These are phyloP conservation scores for Gymnoscopelus microlampas DNA, from an alignment of 2,797 vertebrate genomes.

Conservation along the genomic window DNA sequence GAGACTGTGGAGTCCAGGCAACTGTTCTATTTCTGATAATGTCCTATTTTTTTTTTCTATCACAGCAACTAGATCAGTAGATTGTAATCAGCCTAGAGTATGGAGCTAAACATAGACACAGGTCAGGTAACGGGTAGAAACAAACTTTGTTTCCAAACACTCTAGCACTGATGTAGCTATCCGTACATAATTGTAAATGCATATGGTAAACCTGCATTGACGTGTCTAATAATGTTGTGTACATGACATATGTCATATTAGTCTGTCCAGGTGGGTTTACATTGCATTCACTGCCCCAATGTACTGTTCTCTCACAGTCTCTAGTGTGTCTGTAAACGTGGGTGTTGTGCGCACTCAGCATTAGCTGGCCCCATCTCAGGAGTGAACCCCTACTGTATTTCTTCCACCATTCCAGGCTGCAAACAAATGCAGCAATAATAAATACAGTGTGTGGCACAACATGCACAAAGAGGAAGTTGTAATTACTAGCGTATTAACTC, in stretches of 20 bases:
- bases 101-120: slow-evolving; percentile 27
- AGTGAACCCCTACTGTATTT: slow-evolving; percentile 69
- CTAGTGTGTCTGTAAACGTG: slow-evolving; percentile 42
- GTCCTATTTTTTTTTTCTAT: slow-evolving; percentile 69
- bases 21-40: slow-evolving; percentile 72
- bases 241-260: not conserved
- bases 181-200: no score
- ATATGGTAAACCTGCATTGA: no score
- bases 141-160: no score
- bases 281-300: slow-evolving; percentile 55
- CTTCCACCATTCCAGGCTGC: slow-evolving; percentile 72
- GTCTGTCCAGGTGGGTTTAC: slow-evolving; percentile 13
- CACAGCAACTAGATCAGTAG: slow-evolving; percentile 56
- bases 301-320: slow-evolving; percentile 1
- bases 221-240: slow-evolving; percentile 11
- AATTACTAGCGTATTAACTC: slow-evolving; percentile 3
- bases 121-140: no score
- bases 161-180: no score
- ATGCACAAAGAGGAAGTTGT: not conserved
- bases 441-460: no score
- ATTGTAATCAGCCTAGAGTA: slow-evolving; percentile 47
- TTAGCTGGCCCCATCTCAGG: slow-evolving; percentile 60
- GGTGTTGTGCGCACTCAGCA: slow-evolving; percentile 64
- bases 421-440: not conserved
- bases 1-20: slow-evolving; percentile 54